Evolutionary conservation across 2,888 invertebrate genomes (phyloP).

Genomic region (Chrysolina americana): DNA sequence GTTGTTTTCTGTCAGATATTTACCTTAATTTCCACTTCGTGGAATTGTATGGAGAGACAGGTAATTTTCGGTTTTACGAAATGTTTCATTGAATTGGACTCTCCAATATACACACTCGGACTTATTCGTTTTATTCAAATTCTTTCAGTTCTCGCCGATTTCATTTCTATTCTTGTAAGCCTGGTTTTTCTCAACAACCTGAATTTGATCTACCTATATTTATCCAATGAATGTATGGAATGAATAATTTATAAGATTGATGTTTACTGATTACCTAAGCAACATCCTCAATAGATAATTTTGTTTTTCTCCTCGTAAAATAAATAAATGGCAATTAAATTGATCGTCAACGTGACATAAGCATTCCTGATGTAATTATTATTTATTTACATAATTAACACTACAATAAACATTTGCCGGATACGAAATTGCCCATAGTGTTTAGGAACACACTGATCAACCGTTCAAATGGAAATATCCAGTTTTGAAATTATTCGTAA

Average conservation of each 20-base stretch:
- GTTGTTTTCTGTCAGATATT: no score
- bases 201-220: no score
- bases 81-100: no score
- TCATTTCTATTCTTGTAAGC: no score
- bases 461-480: background rate
- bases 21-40: no score
- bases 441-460: background rate
- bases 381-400: background rate
- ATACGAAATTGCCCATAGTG: background rate
- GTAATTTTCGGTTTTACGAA: no score
- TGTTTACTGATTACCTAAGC: background rate
- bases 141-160: no score
- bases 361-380: background rate
- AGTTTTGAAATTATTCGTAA: background rate
- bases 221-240: background rate
- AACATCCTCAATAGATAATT: background rate
- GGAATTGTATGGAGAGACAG: no score
- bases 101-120: no score
- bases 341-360: background rate
- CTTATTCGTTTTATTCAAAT: no score
- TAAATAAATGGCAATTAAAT: background rate
- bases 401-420: background rate
- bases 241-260: no score
- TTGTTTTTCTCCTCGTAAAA: background rate
- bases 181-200: no score